Evolutionary conservation across 64 coral and sea anemone genomes (phyloP), one percentile per base, ranked within the genome.

Genomic region (Trachythela sp.): DNA sequence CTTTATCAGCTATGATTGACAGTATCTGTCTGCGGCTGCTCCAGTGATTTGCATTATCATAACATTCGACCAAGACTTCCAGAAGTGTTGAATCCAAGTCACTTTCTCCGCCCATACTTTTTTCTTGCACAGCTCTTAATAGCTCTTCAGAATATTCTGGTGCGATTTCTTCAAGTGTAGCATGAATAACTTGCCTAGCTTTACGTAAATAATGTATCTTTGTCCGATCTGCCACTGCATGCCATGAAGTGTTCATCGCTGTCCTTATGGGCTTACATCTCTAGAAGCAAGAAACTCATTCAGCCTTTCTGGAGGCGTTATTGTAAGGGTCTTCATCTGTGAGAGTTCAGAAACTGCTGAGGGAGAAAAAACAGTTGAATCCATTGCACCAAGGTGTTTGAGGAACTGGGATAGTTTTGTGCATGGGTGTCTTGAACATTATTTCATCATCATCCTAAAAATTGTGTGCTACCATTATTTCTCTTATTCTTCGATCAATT

Each of bases 181-280:
- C 84, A 40, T 41, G 86, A 5, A 93, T 45, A 39, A 93, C 86
- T 45, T 89, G 87, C 67, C 45, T 93, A 20, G 92, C 92, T 86
- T 89, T 93, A 37, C 92, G 26, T 88, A 83, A 29, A 31, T 93
- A 93, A 42, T 93, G 87, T 59, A 54, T 93, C 54, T 90, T 85
- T n/a, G 88, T 89, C 45, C 88, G 88, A 4, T 30, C 88, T 56
- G 92, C 58, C 39, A 87, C 92, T 86, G 50, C 60, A 89, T 86
- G 49, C 92, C 92, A 93, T 38, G 87, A 33, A 9, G 49, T 93
- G 8, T 15, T 86, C 92, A 93, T 93, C 48, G 87, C 36, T 41
- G 92, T 85, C 51, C 87, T 22, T 84, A 93, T 85, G 87, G 92
- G 50, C 92, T 93, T n/a, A 93, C 48, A 45, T 93, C 92, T 93